These are phyloP conservation scores for Tineola bisselliella DNA, from an alignment of 2,888 invertebrate species.

Conservation along the genomic window DNA sequence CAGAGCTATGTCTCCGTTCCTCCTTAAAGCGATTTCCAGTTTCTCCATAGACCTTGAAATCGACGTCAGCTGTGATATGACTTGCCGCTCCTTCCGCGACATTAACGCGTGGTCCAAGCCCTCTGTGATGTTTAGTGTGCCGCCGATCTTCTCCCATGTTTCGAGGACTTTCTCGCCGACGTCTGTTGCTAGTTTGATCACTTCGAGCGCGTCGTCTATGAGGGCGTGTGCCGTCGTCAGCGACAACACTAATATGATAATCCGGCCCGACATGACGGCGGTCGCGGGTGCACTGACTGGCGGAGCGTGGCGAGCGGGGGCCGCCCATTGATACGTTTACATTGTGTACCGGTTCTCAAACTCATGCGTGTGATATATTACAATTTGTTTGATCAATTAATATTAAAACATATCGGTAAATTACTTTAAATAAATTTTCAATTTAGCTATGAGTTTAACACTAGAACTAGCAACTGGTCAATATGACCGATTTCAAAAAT, in stretches of 20 bases:
- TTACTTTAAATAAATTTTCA: too few species aligned
- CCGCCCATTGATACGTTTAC: too few species aligned
- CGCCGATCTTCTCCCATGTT: conserved; percentile 73
- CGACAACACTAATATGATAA: neutral
- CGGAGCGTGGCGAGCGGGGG: neutral
- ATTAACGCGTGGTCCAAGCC: conserved; percentile 70
- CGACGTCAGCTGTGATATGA: conserved; percentile 56
- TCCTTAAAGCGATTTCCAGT: conserved; percentile 40
- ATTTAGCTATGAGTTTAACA: too few species aligned
- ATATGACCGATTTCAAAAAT: too few species aligned
- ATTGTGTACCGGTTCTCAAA: too few species aligned
- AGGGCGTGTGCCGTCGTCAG: conserved; percentile 23
- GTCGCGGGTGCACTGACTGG: conserved; percentile 42
- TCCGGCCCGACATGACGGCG: conserved; percentile 41
- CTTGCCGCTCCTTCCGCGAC: conserved; percentile 68
- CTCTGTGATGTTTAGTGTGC: conserved; percentile 32
- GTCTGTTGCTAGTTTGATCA: conserved; percentile 68
- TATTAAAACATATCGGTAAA: too few species aligned
- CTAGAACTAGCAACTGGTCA: too few species aligned
- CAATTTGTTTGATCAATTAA: too few species aligned
- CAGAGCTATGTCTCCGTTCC: conserved; percentile 14
- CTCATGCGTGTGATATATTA: too few species aligned
- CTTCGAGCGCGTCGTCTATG: conserved; percentile 70
- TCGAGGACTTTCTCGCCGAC: conserved; percentile 68
- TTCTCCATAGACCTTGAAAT: conserved; percentile 39